phyloP scores from a whole-genome alignment of 2,113 vertebrate genomes.

The Pluvianellus socialis region DNA sequence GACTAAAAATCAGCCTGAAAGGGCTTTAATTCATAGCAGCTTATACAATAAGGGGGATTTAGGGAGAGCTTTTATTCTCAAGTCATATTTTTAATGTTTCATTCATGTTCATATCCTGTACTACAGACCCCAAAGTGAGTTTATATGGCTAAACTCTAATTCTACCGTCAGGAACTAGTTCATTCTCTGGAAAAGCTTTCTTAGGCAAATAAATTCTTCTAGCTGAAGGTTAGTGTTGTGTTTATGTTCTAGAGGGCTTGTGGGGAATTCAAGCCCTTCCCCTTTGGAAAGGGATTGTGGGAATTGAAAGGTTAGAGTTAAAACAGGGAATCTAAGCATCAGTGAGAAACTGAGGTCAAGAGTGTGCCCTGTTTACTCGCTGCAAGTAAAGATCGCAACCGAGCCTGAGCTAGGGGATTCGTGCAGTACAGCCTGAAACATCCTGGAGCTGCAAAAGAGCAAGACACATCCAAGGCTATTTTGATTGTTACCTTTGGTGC shows the following conservation, averaged over 20 bases:
- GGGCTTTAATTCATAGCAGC: slow-evolving; percentile 63
- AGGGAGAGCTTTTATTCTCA: slow-evolving; percentile 47
- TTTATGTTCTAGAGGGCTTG: slow-evolving; percentile 42
- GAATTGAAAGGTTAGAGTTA: not conserved
- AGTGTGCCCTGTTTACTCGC: not conserved
- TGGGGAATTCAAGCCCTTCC: not conserved
- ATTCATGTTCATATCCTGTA: slow-evolving; percentile 66
- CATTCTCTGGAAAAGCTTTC: slow-evolving; percentile 41
- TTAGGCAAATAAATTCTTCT: slow-evolving; percentile 36
- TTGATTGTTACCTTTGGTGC: not conserved
- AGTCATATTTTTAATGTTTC: slow-evolving; percentile 55
- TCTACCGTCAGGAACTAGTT: slow-evolving; percentile 17
- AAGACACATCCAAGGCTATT: not conserved
- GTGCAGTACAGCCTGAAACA: not conserved
- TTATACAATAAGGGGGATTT: slow-evolving; percentile 67
- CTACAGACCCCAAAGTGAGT: slow-evolving; percentile 46
- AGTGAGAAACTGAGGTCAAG: not conserved
- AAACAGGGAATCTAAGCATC: not conserved
- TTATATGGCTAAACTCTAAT: slow-evolving; percentile 48
- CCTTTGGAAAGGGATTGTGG: not conserved
- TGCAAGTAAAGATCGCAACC: not conserved
- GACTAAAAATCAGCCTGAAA: slow-evolving; percentile 65
- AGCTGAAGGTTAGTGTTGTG: not conserved
- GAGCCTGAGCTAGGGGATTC: not conserved
- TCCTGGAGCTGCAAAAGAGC: not conserved